Conservation (phyloP, 2,888 invertebrate species). For the Strigamia transsilvanica region DNA sequence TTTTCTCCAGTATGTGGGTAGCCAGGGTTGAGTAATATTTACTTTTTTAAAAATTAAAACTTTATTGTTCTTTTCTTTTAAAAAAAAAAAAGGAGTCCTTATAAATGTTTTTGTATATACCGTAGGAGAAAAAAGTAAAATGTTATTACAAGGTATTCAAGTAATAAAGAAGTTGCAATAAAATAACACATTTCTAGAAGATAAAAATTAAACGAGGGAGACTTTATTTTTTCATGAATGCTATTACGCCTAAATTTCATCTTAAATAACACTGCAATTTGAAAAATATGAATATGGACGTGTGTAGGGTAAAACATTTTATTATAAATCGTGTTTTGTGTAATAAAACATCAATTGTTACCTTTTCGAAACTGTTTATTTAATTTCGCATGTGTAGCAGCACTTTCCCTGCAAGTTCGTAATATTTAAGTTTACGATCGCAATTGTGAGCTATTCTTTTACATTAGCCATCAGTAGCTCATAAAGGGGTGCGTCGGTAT, state of each 20-base stretch:
- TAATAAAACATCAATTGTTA: not conserved
- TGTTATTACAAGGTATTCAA: conserved; percentile 8
- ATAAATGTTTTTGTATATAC: not conserved
- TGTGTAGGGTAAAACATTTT: too few relatives aligned
- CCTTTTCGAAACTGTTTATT: not conserved
- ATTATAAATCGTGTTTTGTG: too few relatives aligned
- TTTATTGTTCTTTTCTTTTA: not conserved
- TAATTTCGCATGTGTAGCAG: conserved; percentile 14
- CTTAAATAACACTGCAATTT: not conserved
- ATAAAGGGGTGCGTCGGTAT: not conserved
- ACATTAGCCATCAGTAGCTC: conserved; percentile 50
- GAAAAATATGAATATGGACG: not conserved
- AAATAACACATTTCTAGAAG: not conserved
- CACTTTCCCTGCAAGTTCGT: not conserved
- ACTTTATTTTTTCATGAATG: not conserved
- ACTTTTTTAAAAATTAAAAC: not conserved
- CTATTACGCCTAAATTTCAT: not conserved
- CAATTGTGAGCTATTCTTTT: conserved; percentile 46
- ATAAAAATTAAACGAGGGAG: not conserved
- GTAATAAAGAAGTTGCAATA: conserved; percentile 1
- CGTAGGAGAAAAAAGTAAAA: not conserved
- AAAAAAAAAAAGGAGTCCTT: too few relatives aligned
- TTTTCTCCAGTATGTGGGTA: conserved; percentile 18
- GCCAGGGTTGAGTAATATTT: not conserved
- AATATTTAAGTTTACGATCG: conserved; percentile 51